Conservation (phyloP, 2,888 invertebrate species). For the Cylindroiulus punctatus region DNA sequence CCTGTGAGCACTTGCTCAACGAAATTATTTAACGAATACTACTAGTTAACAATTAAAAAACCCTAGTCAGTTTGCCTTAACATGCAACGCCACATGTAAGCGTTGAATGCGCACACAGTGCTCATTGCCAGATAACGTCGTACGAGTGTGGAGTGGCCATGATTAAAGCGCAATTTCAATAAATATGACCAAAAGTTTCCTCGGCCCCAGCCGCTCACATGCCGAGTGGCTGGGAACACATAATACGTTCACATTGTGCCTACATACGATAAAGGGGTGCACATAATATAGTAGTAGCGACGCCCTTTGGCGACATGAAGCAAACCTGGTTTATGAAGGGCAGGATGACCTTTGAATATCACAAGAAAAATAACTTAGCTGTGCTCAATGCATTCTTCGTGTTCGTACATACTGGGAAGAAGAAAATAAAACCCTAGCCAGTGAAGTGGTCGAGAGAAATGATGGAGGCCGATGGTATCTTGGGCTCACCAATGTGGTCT, state of each 20-base stretch:
- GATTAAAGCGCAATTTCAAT: slow-evolving; percentile 19
- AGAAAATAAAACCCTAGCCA: slow-evolving; percentile 42
- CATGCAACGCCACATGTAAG: slow-evolving; percentile 15
- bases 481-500: slow-evolving; percentile 7
- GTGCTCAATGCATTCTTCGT: slow-evolving; percentile 34
- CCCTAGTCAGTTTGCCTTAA: not conserved
- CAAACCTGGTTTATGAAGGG: slow-evolving; percentile 29
- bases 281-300: slow-evolving; percentile 8
- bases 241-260: slow-evolving; percentile 25
- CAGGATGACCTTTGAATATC: slow-evolving; percentile 38
- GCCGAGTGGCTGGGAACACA: not conserved
- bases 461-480: slow-evolving; percentile 8
- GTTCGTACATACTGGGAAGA: slow-evolving; percentile 34
- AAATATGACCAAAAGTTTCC: slow-evolving; percentile 14
- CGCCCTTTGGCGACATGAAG: slow-evolving; percentile 28
- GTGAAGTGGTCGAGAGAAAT: slow-evolving; percentile 42
- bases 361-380: slow-evolving; percentile 40
- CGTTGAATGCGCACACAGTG: slow-evolving; percentile 1
- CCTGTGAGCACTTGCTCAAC: not conserved
- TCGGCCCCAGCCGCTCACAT: not conserved
- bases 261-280: slow-evolving; percentile 37
- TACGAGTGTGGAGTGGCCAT: slow-evolving; percentile 11
- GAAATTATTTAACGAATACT: not conserved
- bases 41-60: not conserved
- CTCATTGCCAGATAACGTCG: slow-evolving; percentile 12